These are phyloP conservation scores for Neelides sp. DNA, from an alignment of 1,140 invertebrate genomes.

Conservation along the genomic window DNA sequence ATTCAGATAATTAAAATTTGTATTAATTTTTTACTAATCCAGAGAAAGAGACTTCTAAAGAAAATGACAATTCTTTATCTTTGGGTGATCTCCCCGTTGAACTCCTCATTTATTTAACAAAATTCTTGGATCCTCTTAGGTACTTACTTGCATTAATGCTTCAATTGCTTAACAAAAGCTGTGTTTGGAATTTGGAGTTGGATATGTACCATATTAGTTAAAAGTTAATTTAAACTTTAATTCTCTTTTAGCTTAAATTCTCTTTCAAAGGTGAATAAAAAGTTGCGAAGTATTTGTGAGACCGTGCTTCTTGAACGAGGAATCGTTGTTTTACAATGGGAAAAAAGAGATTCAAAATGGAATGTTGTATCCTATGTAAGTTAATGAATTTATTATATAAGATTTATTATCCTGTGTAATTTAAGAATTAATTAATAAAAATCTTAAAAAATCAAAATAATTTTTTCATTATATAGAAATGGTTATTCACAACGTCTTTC, in stretches of 20 bases:
- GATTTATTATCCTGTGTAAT: conserved; percentile 5
- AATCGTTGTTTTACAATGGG: conserved; percentile 28
- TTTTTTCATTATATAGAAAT: conserved; percentile 14
- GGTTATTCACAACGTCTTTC: conserved; percentile 26
- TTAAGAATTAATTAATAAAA: not conserved
- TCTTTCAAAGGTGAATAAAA: conserved; percentile 10
- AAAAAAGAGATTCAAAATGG: conserved; percentile 7
- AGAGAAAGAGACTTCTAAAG: too few relatives aligned
- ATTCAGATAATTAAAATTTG: not conserved
- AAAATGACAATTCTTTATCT: not conserved
- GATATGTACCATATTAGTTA: too few relatives aligned
- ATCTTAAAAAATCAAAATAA: not conserved
- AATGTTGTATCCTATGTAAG: conserved; percentile 13
- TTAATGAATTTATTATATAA: conserved; percentile 10
- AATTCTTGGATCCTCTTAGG: conserved; percentile 26
- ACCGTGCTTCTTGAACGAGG: conserved; percentile 17
- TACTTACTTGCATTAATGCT: conserved; percentile 1
- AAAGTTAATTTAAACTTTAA: conserved; percentile 1
- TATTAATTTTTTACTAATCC: not conserved
- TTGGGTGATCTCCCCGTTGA: conserved; percentile 25
- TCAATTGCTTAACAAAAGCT: not conserved
- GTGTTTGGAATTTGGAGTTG: not conserved
- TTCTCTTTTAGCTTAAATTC: conserved; percentile 18
- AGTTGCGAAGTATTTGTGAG: conserved; percentile 18
- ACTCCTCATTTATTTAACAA: conserved; percentile 21